A percentile compares a stretch with the other conserved stretches of the same genome.
Conservation (phyloP, 2,797 vertebrate genomes). For the Okamejei kenojei region DNA sequence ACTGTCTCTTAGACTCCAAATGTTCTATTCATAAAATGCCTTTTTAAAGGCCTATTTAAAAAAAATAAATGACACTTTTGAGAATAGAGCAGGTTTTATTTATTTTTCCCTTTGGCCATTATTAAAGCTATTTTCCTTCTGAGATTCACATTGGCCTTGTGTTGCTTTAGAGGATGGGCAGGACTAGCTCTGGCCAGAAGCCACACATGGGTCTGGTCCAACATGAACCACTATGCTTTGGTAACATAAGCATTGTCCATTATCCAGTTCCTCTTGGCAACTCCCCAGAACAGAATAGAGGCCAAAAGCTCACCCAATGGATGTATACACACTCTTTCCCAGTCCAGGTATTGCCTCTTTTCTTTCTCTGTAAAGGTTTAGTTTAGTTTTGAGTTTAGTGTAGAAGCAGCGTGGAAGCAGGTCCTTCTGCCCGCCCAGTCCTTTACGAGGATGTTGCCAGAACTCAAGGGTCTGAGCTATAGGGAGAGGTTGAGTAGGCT, state of each 20-base stretch:
- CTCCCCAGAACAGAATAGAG: not conserved
- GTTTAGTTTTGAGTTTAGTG: too few species aligned
- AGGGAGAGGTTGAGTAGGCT: too few species aligned
- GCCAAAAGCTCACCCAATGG: too few species aligned
- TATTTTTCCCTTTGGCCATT: not conserved
- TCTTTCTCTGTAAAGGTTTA: too few species aligned
- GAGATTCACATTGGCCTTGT: not conserved
- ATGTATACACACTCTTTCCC: not conserved
- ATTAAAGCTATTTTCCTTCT: not conserved
- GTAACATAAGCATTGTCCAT: not conserved
- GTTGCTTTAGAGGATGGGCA: not conserved
- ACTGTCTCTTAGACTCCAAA: not conserved
- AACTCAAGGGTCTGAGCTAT: too few species aligned
- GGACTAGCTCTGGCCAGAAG: not conserved
- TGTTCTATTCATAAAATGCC: not conserved
- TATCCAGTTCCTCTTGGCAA: not conserved
- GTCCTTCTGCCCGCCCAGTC: too few species aligned
- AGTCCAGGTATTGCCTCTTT: not conserved
- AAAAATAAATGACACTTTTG: not conserved
- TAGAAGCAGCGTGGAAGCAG: too few species aligned
- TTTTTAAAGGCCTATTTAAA: not conserved
- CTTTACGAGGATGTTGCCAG: too few species aligned
- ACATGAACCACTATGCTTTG: too few species aligned
- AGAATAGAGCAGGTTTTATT: not conserved
- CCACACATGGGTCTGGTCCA: not conserved